These are phyloP conservation scores for Palloptera scutellata DNA, from an alignment of 2,888 invertebrate genomes.

Conservation along the genomic window DNA sequence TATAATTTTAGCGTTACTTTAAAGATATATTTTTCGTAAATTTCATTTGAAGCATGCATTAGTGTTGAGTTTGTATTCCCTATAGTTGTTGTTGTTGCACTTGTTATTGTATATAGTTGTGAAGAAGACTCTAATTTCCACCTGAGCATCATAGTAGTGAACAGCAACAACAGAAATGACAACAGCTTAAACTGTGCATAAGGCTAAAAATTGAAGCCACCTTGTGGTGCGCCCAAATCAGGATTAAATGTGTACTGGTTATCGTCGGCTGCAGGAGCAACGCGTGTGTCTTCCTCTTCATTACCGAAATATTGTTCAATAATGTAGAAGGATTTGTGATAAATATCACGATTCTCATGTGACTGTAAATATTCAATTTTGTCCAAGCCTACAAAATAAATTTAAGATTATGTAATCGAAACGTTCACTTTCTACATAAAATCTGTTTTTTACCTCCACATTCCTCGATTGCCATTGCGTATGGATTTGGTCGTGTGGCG, in stretches of 20 bases:
- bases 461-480: slow-evolving; percentile 91
- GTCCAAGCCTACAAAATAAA: slow-evolving; percentile 78
- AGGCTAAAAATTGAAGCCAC: slow-evolving; percentile 81
- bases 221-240: slow-evolving; percentile 78
- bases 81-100: slow-evolving; percentile 22
- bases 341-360: slow-evolving; percentile 96
- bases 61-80: not conserved
- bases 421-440: not conserved
- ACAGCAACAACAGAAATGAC: not conserved
- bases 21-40: too few relatives aligned
- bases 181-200: slow-evolving; percentile 3
- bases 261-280: slow-evolving; percentile 77
- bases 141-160: not conserved
- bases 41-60: too few relatives aligned
- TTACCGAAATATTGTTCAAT: slow-evolving; percentile 95
- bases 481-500: slow-evolving; percentile 83
- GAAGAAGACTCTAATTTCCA: not conserved
- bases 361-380: slow-evolving; percentile 98
- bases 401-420: slow-evolving; percentile 9
- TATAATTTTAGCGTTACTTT: too few relatives aligned
- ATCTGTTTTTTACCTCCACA: slow-evolving; percentile 79
- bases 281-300: slow-evolving; percentile 82
- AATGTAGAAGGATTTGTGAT: slow-evolving; percentile 95
- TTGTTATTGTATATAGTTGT: slow-evolving; percentile 6
- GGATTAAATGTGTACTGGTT: slow-evolving; percentile 78